Evolutionary conservation across 2,797 vertebrate genomes (phyloP).

Genomic region (Choloepus didactylus): DNA sequence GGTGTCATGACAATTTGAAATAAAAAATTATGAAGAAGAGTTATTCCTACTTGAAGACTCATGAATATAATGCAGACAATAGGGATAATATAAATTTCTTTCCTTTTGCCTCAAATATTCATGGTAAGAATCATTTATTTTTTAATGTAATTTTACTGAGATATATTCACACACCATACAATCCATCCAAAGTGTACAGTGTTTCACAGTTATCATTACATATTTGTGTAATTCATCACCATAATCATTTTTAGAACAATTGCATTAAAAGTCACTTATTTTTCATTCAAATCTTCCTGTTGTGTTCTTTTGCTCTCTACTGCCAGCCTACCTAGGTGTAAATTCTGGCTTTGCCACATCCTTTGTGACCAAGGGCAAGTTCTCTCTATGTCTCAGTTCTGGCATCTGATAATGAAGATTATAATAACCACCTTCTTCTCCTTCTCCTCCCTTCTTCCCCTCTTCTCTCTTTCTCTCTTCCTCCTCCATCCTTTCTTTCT

Average conservation of each 20-base stretch:
- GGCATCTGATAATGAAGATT: not conserved
- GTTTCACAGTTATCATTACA: no score
- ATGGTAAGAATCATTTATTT: not conserved
- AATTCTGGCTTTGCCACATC: not conserved
- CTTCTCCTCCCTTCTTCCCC: not conserved
- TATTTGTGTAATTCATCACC: no score
- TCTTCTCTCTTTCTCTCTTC: not conserved
- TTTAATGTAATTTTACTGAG: no score
- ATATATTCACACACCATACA: no score
- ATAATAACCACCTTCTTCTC: not conserved
- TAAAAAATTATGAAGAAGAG: not conserved
- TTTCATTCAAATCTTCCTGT: not conserved
- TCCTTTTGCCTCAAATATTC: constrained; percentile 2
- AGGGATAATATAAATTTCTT: not conserved
- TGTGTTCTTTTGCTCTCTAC: not conserved
- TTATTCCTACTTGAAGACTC: constrained; percentile 21
- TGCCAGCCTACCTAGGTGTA: not conserved
- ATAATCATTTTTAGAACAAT: no score
- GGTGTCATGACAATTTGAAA: not conserved
- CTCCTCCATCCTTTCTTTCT: not conserved
- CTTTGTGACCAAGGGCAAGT: not conserved
- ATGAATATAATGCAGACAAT: not conserved
- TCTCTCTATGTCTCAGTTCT: not conserved
- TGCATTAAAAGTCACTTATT: not conserved
- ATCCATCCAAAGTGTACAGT: no score